Conservation (phyloP, 2,797 vertebrate genomes). For the Graptemys geographica region DNA sequence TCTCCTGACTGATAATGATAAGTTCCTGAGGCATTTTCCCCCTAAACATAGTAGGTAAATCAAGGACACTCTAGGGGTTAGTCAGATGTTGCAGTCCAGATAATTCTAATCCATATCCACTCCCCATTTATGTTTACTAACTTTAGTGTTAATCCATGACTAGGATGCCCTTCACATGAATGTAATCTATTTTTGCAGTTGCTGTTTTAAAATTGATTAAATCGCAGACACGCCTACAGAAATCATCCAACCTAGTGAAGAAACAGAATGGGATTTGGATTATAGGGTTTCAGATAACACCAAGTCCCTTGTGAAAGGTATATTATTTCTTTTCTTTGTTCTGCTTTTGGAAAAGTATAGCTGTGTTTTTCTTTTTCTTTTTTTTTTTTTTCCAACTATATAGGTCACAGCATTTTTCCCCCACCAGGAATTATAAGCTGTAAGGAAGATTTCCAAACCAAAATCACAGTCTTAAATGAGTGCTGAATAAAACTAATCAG, state of each 20-base stretch:
- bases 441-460: conserved; percentile 69
- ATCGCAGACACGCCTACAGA: conserved; percentile 55
- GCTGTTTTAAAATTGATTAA: conserved; percentile 74
- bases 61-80: neutral
- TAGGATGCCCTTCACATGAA: conserved; percentile 66
- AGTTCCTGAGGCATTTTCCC: neutral
- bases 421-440: conserved; percentile 65
- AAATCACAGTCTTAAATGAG: conserved; percentile 64
- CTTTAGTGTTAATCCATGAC: conserved; percentile 46
- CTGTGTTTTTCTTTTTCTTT: conserved; percentile 73
- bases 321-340: conserved; percentile 79
- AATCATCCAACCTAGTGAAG: conserved; percentile 76
- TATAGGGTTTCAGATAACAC: conserved; percentile 79
- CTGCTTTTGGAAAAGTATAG: conserved; percentile 75
- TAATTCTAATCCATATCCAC: neutral
- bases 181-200: conserved; percentile 75
- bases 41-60: neutral
- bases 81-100: neutral
- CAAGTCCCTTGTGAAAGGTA: conserved; percentile 75
- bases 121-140: conserved; percentile 62
- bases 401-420: conserved; percentile 73
- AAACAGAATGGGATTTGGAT: conserved; percentile 78
- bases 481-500: conserved; percentile 67
- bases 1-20: neutral
- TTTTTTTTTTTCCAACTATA: conserved; percentile 70